Percentiles rank a stretch among this genome's conserved stretches.
Evolutionary conservation across 2,888 invertebrate species (phyloP).

Genomic region (Brachypalpus laphriformis): DNA sequence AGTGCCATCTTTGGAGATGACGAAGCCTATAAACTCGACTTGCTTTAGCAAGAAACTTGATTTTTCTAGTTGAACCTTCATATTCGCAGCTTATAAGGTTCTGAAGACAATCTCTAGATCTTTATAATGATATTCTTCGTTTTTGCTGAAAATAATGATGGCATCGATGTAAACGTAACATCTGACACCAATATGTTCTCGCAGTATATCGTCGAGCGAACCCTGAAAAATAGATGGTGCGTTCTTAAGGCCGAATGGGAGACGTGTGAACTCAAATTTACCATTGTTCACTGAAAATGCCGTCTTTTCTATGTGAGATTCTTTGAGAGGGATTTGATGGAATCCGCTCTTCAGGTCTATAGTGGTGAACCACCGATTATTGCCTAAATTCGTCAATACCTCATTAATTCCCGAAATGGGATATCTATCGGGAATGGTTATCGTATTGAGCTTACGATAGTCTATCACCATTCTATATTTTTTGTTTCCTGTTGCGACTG

Average conservation of each 20-base stretch:
- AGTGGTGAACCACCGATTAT: background rate
- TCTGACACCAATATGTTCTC: background rate
- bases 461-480: conserved; percentile 66
- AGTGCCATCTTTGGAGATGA: background rate
- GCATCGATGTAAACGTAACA: background rate
- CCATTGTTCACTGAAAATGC: background rate
- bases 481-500: conserved; percentile 50
- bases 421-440: background rate
- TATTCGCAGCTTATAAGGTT: background rate
- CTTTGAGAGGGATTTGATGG: background rate
- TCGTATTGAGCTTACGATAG: conserved; percentile 56
- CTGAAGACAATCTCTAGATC: conserved; percentile 23
- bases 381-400: background rate
- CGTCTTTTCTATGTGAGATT: background rate
- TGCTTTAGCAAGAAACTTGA: too few species aligned
- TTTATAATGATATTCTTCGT: background rate
- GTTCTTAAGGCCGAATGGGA: background rate
- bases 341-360: background rate
- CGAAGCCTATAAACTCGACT: background rate
- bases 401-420: too few species aligned
- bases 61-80: background rate
- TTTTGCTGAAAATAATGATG: background rate
- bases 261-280: background rate
- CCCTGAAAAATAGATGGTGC: background rate
- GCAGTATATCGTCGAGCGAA: background rate